Evolutionary conservation across 2,888 invertebrate genomes (phyloP).

Genomic region (Anodontia alba): DNA sequence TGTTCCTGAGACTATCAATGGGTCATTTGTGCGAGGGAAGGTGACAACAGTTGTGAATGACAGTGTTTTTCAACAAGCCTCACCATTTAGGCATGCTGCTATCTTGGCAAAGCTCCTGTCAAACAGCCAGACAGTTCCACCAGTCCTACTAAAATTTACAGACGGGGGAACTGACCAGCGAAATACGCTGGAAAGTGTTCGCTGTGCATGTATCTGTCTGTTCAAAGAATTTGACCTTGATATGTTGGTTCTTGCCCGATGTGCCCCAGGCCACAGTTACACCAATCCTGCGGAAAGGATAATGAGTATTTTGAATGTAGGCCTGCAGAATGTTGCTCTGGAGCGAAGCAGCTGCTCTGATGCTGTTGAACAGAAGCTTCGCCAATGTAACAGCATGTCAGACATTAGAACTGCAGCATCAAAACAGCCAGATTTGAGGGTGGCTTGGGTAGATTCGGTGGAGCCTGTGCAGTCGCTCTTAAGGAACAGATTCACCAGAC

Average conservation of each 20-base stretch:
- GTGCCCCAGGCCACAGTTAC: no score
- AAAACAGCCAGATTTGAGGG: no score
- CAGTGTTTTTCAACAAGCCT: slow-evolving; percentile 47
- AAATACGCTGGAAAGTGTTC: slow-evolving; percentile 43
- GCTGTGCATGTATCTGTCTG: slow-evolving; percentile 47
- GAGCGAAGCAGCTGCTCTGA: not conserved
- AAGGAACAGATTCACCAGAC: slow-evolving; percentile 31
- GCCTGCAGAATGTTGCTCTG: slow-evolving; percentile 51
- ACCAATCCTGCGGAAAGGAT: slow-evolving; percentile 57
- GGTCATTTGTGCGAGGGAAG: slow-evolving; percentile 52
- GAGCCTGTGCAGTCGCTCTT: no score
- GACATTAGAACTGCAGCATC: slow-evolving; percentile 6
- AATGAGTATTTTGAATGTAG: slow-evolving; percentile 49
- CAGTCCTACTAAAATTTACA: slow-evolving; percentile 40
- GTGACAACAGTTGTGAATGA: slow-evolving; percentile 46
- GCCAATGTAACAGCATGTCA: slow-evolving; percentile 15
- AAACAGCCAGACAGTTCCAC: not conserved
- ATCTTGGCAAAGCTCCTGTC: not conserved
- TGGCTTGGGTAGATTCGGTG: slow-evolving; percentile 14
- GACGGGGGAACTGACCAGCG: slow-evolving; percentile 34
- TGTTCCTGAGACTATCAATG: slow-evolving; percentile 23
- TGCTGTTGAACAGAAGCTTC: slow-evolving; percentile 9
- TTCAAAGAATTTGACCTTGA: slow-evolving; percentile 54
- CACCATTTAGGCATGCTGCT: slow-evolving; percentile 48
- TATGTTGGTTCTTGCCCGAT: no score